Percentiles rank a stretch among this genome's conserved stretches.
phyloP scores from a whole-genome alignment of 1,140 invertebrate species.

The Hylaeus anthracinus region DNA sequence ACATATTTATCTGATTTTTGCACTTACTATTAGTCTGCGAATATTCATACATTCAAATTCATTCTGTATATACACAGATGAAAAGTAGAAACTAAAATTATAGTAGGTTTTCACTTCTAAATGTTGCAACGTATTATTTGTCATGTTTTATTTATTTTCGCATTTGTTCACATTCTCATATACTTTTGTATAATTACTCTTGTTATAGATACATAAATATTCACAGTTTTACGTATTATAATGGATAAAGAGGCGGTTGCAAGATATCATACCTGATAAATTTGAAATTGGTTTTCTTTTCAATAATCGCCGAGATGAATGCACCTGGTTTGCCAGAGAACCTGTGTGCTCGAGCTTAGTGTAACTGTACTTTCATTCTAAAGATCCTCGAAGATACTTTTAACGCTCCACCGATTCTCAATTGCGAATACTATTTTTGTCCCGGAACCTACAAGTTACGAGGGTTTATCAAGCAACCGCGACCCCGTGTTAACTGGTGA shows the following conservation, averaged over 20 bases:
- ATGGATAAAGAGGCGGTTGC: neutral
- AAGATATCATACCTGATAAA: slow-evolving; percentile 14
- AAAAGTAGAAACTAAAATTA: too few species aligned
- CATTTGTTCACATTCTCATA: too few species aligned
- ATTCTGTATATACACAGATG: too few species aligned
- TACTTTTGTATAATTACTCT: too few species aligned
- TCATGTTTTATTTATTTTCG: too few species aligned
- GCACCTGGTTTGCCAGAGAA: slow-evolving; percentile 33
- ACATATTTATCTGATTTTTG: too few species aligned
- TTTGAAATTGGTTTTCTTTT: slow-evolving; percentile 13
- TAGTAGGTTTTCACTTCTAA: too few species aligned
- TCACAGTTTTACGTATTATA: neutral
- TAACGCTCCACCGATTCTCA: slow-evolving; percentile 60
- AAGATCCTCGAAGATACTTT: slow-evolving; percentile 57
- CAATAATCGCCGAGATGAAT: slow-evolving; percentile 39
- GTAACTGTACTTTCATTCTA: slow-evolving; percentile 62
- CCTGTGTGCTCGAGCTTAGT: slow-evolving; percentile 4
- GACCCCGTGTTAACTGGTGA: slow-evolving; percentile 33
- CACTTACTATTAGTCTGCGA: too few species aligned
- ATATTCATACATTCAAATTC: too few species aligned
- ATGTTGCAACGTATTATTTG: too few species aligned
- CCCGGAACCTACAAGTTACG: slow-evolving; percentile 3
- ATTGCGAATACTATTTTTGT: slow-evolving; percentile 42
- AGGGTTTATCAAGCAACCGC: slow-evolving; percentile 50
- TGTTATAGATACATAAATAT: too few species aligned